phyloP scores from a whole-genome alignment of 2,113 vertebrate species.

The Thalassarche chlororhynchos region DNA sequence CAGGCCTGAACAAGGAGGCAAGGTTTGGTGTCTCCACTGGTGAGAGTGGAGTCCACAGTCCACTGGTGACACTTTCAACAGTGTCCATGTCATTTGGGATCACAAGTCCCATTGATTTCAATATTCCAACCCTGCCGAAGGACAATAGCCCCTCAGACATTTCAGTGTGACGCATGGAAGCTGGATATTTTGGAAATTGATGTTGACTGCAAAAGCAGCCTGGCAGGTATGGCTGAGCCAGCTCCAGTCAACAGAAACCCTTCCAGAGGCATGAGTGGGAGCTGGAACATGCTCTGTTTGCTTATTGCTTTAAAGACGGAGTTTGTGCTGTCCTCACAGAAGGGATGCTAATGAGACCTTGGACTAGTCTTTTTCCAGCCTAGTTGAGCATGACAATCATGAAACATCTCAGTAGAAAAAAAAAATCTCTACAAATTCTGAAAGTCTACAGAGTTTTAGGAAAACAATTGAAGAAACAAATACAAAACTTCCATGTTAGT shows the following conservation, averaged over 20 bases:
- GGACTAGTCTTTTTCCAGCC: neutral
- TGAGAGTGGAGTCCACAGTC: too few relatives aligned
- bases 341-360: neutral
- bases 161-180: rapidly evolving
- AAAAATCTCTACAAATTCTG: neutral
- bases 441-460: neutral
- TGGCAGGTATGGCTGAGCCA: neutral
- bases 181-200: neutral
- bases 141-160: neutral
- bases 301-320: neutral
- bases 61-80: neutral
- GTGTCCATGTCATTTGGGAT: neutral
- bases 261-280: neutral
- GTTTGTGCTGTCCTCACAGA: neutral
- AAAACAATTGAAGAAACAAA: neutral
- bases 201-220: neutral
- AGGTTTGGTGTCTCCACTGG: neutral
- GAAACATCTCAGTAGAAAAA: neutral
- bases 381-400: neutral
- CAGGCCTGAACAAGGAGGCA: neutral
- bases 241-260: neutral
- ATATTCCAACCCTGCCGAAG: neutral
- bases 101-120: neutral
- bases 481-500: neutral
- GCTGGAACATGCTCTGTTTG: neutral